Evolutionary conservation across 2,113 vertebrate species (phyloP).

Genomic region (Nyctibius bracteatus): DNA sequence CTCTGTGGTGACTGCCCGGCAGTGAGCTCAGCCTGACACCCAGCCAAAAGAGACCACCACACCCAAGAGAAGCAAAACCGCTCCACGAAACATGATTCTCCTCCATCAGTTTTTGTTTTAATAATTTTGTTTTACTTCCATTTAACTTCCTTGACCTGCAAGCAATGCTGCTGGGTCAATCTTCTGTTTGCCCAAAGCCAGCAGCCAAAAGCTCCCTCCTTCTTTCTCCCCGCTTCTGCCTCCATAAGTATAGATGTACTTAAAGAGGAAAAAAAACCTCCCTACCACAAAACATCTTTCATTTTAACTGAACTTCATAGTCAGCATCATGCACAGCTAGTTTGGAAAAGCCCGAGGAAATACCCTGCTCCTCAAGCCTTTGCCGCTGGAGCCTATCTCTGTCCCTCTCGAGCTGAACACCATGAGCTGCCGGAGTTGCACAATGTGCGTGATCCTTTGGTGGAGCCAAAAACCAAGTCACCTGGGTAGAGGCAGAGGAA

Average conservation of each 20-base stretch:
- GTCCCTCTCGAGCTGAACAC: background rate
- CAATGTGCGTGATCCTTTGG: accelerated
- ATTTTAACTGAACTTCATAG: background rate
- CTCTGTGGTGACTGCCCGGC: accelerated
- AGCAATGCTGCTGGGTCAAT: background rate
- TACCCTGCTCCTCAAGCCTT: background rate
- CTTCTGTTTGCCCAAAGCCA: background rate
- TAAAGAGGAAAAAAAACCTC: background rate
- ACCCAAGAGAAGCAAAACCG: slow-evolving; percentile 24
- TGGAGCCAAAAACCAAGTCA: background rate
- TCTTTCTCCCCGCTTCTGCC: background rate
- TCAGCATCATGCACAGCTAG: background rate
- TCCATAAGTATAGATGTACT: background rate
- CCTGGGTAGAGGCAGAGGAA: background rate
- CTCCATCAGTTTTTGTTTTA: background rate
- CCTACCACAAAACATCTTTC: background rate
- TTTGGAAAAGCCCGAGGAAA: background rate
- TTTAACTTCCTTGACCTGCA: background rate
- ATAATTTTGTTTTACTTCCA: background rate
- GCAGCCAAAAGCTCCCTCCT: background rate
- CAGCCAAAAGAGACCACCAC: slow-evolving; percentile 20
- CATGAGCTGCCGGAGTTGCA: background rate
- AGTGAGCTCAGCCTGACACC: background rate
- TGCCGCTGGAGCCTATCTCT: background rate
- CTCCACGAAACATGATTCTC: slow-evolving; percentile 29